These are phyloP conservation scores for Pogonomyrmex californicus DNA, from an alignment of 1,140 invertebrate species.

Conservation along the genomic window DNA sequence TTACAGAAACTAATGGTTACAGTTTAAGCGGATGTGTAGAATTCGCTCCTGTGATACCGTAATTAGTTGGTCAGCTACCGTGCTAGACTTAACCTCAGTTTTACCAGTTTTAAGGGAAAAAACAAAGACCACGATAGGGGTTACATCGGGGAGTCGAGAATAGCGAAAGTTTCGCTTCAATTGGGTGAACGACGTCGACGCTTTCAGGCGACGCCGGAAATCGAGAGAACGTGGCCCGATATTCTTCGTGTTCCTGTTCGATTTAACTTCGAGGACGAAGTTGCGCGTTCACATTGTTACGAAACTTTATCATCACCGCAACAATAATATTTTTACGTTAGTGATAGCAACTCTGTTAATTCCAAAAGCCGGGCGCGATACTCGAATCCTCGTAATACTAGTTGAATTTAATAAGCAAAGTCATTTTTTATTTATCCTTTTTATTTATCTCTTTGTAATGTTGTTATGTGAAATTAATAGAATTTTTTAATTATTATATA, in stretches of 20 bases:
- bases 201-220: conserved; percentile 65
- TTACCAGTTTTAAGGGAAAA: conserved; percentile 3
- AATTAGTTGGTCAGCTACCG: conserved; percentile 13
- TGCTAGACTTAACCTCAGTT: conserved; percentile 7
- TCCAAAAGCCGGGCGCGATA: not conserved
- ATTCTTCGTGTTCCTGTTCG: conserved; percentile 65
- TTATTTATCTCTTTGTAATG: not conserved
- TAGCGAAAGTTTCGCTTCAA: conserved; percentile 54
- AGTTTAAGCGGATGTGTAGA: not conserved
- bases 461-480: not conserved
- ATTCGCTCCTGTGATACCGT: not conserved
- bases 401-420: conserved; percentile 19
- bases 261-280: conserved; percentile 57
- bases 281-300: conserved; percentile 50
- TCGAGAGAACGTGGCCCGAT: conserved; percentile 73
- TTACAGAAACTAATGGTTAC: conserved; percentile 14
- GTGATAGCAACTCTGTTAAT: conserved; percentile 41
- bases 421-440: not conserved
- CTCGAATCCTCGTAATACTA: conserved; percentile 2
- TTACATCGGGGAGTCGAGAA: conserved; percentile 44
- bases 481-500: conserved; percentile 1
- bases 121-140: conserved; percentile 3
- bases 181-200: conserved; percentile 49
- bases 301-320: conserved; percentile 53
- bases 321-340: conserved; percentile 62